Percentiles rank a stretch among this genome's conserved stretches.
Evolutionary conservation across 2,888 invertebrate genomes (phyloP).

Genomic region (Aporophyla nigra): DNA sequence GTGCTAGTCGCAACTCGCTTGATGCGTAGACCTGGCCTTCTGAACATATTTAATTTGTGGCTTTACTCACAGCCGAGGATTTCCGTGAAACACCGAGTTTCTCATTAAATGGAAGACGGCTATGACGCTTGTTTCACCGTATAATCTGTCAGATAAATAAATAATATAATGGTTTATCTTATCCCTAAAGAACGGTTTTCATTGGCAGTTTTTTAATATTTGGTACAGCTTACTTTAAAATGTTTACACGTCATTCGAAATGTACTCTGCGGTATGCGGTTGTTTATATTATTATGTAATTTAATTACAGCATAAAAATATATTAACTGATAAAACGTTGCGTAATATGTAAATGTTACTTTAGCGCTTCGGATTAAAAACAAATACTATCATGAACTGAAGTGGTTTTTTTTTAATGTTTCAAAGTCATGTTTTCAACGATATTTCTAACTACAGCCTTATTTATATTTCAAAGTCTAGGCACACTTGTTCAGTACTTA

Average conservation of each 20-base stretch:
- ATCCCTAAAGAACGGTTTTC: neutral
- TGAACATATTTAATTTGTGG: neutral
- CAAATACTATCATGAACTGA: neutral
- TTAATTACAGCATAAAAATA: neutral
- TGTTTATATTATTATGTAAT: slow-evolving; percentile 12
- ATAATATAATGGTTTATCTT: slow-evolving; percentile 25
- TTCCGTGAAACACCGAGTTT: slow-evolving; percentile 54
- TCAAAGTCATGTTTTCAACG: neutral
- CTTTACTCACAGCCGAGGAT: slow-evolving; percentile 4
- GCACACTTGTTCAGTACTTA: neutral
- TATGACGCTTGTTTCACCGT: slow-evolving; percentile 42
- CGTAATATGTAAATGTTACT: neutral
- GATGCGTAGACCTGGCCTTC: neutral
- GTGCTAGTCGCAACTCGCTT: too few relatives aligned
- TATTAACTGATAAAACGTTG: neutral
- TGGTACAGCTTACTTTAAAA: neutral
- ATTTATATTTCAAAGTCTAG: neutral
- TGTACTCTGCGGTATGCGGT: neutral
- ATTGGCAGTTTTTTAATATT: neutral
- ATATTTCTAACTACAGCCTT: neutral
- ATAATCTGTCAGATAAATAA: slow-evolving; percentile 35
- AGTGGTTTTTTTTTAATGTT: neutral
- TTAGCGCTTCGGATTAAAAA: neutral
- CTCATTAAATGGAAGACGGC: slow-evolving; percentile 40
- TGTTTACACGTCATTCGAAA: slow-evolving; percentile 15